Conservation (phyloP, 2,888 invertebrate species). For the Salpingus planirostris region DNA sequence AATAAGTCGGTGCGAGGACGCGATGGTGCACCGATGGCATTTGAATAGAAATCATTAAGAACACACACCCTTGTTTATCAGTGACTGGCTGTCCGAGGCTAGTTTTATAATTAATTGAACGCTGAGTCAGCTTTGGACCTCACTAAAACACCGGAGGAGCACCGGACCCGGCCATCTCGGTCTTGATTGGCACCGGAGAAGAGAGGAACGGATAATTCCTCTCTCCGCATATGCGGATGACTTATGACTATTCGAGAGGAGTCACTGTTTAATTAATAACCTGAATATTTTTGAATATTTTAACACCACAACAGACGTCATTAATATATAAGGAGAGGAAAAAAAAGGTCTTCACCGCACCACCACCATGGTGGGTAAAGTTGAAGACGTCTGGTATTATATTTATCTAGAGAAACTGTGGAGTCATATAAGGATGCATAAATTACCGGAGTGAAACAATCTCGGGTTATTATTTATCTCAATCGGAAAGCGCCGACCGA, state of each 20-base stretch:
- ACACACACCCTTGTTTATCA: constrained; percentile 28
- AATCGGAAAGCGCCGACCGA: too few species aligned
- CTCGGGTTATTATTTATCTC: too few species aligned
- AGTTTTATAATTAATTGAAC: constrained; percentile 29
- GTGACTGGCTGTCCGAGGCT: constrained; percentile 25
- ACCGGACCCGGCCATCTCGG: constrained; percentile 9
- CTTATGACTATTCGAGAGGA: constrained; percentile 26
- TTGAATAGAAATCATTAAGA: constrained; percentile 26
- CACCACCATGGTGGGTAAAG: too few species aligned
- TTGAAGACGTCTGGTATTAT: too few species aligned
- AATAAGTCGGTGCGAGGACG: too few species aligned
- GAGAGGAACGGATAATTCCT: constrained; percentile 18
- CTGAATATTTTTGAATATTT: constrained; percentile 34
- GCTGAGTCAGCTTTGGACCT: constrained; percentile 23
- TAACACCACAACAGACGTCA: constrained; percentile 32
- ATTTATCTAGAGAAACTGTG: too few species aligned
- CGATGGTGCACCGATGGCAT: constrained; percentile 16
- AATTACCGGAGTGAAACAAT: too few species aligned
- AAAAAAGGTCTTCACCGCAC: too few species aligned
- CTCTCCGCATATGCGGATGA: constrained; percentile 20
- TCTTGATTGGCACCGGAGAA: constrained; percentile 22
- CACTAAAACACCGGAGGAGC: constrained; percentile 20
- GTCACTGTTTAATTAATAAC: constrained; percentile 32
- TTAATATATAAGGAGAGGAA: constrained; percentile 32
- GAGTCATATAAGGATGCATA: too few species aligned